Conservation (phyloP, 2,888 invertebrate genomes). For the Platycnemis pennipes region DNA sequence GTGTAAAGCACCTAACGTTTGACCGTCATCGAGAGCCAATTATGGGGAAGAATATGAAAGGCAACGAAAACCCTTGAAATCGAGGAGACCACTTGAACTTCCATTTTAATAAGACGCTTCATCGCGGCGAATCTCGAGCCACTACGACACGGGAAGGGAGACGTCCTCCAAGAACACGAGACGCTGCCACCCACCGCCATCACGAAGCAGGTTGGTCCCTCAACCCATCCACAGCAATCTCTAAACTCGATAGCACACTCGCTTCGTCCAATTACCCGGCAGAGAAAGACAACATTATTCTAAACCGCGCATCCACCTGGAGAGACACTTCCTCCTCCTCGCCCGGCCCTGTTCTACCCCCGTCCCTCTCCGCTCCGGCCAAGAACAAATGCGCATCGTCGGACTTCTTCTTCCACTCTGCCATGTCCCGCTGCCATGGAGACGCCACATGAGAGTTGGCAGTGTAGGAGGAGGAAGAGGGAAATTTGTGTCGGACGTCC, state of each 20-base stretch:
- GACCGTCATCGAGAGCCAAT: not conserved
- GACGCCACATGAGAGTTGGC: not conserved
- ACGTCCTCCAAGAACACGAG: not conserved
- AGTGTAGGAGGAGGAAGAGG: not conserved
- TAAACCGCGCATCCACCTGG: slow-evolving; percentile 47
- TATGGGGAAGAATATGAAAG: not conserved
- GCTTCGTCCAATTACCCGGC: slow-evolving; percentile 62
- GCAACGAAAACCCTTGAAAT: not conserved
- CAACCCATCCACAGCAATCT: slow-evolving; percentile 12
- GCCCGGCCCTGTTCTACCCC: not conserved
- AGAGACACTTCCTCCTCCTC: not conserved
- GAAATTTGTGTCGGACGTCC: not conserved
- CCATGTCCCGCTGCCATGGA: not conserved
- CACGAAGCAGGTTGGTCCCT: not conserved
- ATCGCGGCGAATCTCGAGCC: not conserved
- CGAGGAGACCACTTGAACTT: slow-evolving; percentile 18
- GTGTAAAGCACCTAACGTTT: not conserved
- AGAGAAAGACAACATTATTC: slow-evolving; percentile 61
- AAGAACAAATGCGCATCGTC: not conserved
- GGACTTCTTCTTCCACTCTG: not conserved
- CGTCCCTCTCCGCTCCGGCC: not conserved
- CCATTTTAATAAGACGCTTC: slow-evolving; percentile 13
- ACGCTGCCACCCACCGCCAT: slow-evolving; percentile 12
- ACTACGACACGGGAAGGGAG: not conserved
- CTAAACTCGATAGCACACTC: slow-evolving; percentile 57